Conservation (phyloP, 1,140 invertebrate species). For the Panagrolaimus sp. region DNA sequence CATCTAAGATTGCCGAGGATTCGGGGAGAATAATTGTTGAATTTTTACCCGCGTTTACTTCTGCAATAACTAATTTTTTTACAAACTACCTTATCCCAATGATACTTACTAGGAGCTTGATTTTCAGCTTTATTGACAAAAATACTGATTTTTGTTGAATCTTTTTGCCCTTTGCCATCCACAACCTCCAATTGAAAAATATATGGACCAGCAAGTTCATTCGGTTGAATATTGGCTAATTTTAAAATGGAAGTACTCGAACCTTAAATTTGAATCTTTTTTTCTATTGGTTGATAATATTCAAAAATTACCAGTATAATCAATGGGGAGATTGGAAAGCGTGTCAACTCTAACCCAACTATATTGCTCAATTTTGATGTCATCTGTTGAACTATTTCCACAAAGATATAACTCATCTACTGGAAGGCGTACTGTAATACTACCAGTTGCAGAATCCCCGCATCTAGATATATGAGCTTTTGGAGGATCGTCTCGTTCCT, state of each 20-base stretch:
- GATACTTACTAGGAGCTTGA: conserved; percentile 4
- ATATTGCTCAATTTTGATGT: conserved; percentile 8
- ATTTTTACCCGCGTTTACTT: conserved; percentile 9
- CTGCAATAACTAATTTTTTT: background rate
- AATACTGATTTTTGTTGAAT: conserved; percentile 2
- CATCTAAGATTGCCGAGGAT: background rate
- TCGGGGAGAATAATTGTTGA: conserved; percentile 8
- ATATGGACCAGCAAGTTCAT: conserved; percentile 2
- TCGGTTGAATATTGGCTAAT: background rate
- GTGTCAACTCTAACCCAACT: background rate
- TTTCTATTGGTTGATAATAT: no score
- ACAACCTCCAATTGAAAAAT: conserved; percentile 5
- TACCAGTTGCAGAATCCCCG: conserved; percentile 1
- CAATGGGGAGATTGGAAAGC: background rate
- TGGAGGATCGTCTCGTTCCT: conserved; percentile 12
- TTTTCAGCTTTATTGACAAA: conserved; percentile 9
- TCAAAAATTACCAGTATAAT: background rate
- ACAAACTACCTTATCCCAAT: background rate
- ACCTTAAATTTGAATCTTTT: background rate
- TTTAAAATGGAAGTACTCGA: conserved; percentile 7
- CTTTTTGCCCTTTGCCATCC: background rate
- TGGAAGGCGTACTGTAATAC: conserved; percentile 2
- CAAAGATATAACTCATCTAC: conserved; percentile 2
- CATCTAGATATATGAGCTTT: conserved; percentile 1
- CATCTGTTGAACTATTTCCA: conserved; percentile 6